A percentile compares a stretch with the other conserved stretches of the same genome.
phyloP scores from a whole-genome alignment of 2,797 vertebrate species.

The Anguilla marmorata region DNA sequence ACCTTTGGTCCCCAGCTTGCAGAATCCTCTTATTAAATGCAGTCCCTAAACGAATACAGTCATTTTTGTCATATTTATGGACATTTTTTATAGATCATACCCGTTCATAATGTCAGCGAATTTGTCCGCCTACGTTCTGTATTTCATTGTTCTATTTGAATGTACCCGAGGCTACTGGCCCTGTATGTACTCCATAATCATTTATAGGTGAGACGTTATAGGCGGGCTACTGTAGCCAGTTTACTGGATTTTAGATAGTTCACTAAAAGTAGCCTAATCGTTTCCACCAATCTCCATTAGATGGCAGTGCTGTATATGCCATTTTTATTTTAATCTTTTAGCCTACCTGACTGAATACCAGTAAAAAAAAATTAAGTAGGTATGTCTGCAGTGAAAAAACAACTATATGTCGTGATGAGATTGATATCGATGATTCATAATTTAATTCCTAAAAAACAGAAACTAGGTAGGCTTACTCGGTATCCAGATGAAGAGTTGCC shows the following conservation, averaged over 20 bases:
- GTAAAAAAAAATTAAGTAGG: neutral
- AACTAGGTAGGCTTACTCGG: neutral
- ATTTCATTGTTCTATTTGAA: neutral
- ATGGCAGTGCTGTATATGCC: conserved; percentile 22
- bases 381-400: neutral
- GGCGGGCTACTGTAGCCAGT: neutral
- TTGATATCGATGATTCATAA: neutral
- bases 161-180: neutral
- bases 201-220: neutral
- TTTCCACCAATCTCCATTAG: neutral
- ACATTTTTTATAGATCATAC: neutral
- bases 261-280: neutral
- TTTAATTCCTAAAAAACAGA: neutral
- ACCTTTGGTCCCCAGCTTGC: neutral
- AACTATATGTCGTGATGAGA: neutral
- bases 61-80: neutral
- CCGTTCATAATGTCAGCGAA: neutral
- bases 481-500: neutral
- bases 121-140: neutral
- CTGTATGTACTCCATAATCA: neutral
- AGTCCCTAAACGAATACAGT: neutral
- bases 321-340: neutral
- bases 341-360: neutral
- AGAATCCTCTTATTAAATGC: neutral
- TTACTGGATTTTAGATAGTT: neutral